Conservation (phyloP, 2,888 invertebrate genomes). For the Chymomyza fuscimana region DNA sequence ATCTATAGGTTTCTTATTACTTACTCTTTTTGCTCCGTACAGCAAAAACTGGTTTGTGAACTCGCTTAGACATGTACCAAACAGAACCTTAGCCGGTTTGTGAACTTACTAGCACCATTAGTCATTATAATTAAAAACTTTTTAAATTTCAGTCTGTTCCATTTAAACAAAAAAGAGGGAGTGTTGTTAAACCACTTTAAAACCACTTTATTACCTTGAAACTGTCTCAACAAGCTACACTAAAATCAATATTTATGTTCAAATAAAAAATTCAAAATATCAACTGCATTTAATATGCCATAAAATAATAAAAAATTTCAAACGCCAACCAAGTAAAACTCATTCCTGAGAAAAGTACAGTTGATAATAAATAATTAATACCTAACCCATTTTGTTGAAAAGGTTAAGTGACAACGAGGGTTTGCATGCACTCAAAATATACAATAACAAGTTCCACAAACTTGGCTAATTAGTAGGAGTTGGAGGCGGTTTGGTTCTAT, state of each 20-base stretch:
- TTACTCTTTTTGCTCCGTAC: no score
- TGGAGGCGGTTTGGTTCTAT: not conserved
- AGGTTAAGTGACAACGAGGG: constrained; percentile 23
- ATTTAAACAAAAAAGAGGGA: no score
- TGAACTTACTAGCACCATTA: no score
- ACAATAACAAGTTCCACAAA: not conserved
- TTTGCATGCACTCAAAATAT: constrained; percentile 40
- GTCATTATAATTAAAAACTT: no score
- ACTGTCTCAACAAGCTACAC: not conserved
- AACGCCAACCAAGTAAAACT: not conserved
- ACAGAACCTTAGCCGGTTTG: no score
- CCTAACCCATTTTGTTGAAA: constrained; percentile 13
- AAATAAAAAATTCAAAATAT: constrained; percentile 29
- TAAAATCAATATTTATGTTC: constrained; percentile 40
- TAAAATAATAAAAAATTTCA: constrained; percentile 40
- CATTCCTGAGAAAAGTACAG: constrained; percentile 58
- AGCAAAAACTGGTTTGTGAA: no score
- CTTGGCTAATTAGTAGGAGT: not conserved
- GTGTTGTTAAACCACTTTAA: no score
- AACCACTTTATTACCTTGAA: not conserved
- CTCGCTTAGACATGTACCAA: no score
- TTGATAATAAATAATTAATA: constrained; percentile 60
- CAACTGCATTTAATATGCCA: constrained; percentile 45
- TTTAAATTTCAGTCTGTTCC: no score
- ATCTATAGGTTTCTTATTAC: no score